These are phyloP conservation scores for Caerostris darwini DNA, from an alignment of 1,140 invertebrate species.

Conservation along the genomic window DNA sequence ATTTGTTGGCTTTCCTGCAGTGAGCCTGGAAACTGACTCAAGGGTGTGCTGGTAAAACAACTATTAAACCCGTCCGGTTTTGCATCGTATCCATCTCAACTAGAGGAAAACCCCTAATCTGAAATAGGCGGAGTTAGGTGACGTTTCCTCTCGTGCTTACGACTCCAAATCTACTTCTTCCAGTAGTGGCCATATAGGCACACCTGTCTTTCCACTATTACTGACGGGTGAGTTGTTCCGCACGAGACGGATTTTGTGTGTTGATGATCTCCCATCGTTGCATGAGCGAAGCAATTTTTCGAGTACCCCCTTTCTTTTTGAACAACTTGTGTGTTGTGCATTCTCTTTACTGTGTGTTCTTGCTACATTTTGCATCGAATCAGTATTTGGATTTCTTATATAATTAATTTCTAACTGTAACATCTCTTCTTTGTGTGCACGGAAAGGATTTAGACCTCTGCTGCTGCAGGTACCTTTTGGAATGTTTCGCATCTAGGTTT, in stretches of 20 bases:
- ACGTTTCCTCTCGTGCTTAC: conserved; percentile 24
- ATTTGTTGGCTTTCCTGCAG: not conserved
- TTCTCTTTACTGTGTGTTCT: not conserved
- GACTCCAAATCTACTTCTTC: conserved; percentile 24
- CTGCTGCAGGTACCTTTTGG: not conserved
- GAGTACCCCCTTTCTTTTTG: not conserved
- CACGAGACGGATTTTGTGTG: conserved; percentile 11
- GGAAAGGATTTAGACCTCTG: not conserved
- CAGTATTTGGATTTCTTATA: not conserved
- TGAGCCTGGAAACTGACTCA: not conserved
- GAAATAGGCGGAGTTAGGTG: conserved; percentile 57
- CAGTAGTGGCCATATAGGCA: conserved; percentile 61
- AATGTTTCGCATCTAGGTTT: conserved; percentile 19
- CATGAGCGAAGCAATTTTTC: not conserved
- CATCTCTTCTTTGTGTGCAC: not conserved
- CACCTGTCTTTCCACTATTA: conserved; percentile 46
- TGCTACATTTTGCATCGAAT: not conserved
- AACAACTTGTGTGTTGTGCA: conserved; percentile 32
- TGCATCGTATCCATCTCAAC: conserved; percentile 34
- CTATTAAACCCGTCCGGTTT: conserved; percentile 27
- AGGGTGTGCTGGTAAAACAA: not conserved
- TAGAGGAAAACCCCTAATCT: conserved; percentile 62
- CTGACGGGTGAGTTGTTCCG: not conserved
- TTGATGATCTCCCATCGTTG: conserved; percentile 16
- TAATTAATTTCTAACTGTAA: not conserved